Base-by-base conservation (phyloP, 64 coral and sea anemone species). In the Acropora tenuis region DNA sequence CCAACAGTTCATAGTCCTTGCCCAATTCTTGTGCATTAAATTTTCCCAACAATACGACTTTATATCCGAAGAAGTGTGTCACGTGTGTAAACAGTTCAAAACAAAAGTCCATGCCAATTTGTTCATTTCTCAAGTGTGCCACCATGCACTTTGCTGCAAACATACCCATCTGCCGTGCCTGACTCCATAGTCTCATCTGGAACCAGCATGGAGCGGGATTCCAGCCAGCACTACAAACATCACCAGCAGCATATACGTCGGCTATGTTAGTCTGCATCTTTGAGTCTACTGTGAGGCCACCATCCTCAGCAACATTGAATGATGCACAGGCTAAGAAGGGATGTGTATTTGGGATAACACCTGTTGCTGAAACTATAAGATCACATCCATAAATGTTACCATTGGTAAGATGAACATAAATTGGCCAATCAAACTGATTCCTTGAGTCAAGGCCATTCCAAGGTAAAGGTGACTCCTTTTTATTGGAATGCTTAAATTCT, bases 161-260 rank as follows among this genome's bases (percentile, higher is more conserved):
- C 18, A 92, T 53, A 46, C 97, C 97, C 97, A 99, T 99, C 78
- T 90, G 97, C 45, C 94, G 69, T 45, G 94, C 97, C 74, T 99
- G 97, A 16, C 76, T 99, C 97, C 97, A 99, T 5, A 99, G 79
- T 58, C 97, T 92, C 97, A 99, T 99, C 73, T 99, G 97, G 11
- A 96, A 93, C 97, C 97, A 99, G 16, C 71, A 89, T 43, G 89
- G 86, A 0, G 97, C 93, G 8, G 94, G 97, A n/a, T 96, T 43
- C 97, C 97, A 99, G 50, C 91, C 50, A 10, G 84, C 17, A 71
- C 73, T 93, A 75, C 97, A 96, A 47, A 95, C 91, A 89, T 96
- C 97, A 11, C 94, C 97, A 10, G 94, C 97, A 55, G 91, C 94
- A 88, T 96, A 96, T 52, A 96, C 94, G 71, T 99, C 93, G 6